Percentiles rank a stretch among this genome's conserved stretches.
These are phyloP conservation scores for Todiramphus saurophagus DNA, from an alignment of 2,113 vertebrate species.

Conservation along the genomic window DNA sequence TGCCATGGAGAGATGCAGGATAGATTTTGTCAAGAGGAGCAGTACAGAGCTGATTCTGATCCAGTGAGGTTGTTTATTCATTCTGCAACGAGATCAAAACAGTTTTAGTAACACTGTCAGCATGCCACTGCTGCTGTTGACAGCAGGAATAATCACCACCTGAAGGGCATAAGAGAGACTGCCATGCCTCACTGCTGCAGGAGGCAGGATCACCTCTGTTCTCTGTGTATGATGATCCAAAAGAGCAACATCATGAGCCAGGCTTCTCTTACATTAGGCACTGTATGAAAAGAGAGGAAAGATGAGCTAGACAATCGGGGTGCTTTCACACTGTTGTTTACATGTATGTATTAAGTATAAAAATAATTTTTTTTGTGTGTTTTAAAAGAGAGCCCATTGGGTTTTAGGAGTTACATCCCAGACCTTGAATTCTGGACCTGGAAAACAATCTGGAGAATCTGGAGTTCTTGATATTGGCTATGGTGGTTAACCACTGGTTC, in stretches of 20 bases:
- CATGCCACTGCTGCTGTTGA: neutral
- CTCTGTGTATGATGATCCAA: too few species aligned
- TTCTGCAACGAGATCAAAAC: neutral
- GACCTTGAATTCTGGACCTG: neutral
- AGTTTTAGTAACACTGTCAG: slow-evolving; percentile 2
- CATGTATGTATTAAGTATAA: neutral
- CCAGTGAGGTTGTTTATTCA: neutral
- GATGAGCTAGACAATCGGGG: neutral
- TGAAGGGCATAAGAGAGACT: neutral
- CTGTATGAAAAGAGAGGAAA: neutral
- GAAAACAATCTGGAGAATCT: neutral
- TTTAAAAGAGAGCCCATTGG: neutral
- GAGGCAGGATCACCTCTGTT: neutral
- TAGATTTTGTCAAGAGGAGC: neutral
- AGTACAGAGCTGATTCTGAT: neutral
- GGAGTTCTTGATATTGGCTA: neutral
- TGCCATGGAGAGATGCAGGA: neutral
- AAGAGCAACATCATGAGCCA: neutral
- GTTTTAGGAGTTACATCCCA: neutral
- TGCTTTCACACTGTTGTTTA: neutral
- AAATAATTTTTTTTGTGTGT: neutral
- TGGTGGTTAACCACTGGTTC: neutral
- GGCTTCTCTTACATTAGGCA: neutral
- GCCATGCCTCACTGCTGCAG: neutral
- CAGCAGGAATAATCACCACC: slow-evolving; percentile 11